These are phyloP conservation scores for Sphyrna mokarran DNA, from an alignment of 2,113 vertebrate genomes.

Conservation along the genomic window DNA sequence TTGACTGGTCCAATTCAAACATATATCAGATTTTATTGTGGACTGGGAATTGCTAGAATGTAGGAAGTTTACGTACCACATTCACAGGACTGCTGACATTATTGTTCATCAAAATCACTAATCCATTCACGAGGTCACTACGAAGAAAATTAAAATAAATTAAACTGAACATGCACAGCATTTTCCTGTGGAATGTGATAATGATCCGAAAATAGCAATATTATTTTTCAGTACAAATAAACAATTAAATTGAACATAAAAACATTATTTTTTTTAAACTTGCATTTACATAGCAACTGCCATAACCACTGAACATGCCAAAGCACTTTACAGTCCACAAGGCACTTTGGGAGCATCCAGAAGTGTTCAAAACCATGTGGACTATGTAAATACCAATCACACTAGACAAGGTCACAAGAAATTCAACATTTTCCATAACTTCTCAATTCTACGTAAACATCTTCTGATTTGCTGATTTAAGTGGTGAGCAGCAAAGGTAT, in stretches of 20 bases:
- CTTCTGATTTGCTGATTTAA: neutral
- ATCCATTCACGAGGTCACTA: slow-evolving; percentile 92
- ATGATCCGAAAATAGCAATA: neutral
- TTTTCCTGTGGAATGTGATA: neutral
- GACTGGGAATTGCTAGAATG: neutral
- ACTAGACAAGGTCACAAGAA: neutral
- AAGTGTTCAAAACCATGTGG: neutral
- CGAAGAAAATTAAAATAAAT: slow-evolving; percentile 43
- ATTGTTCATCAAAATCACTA: slow-evolving; percentile 95
- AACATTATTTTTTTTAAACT: neutral
- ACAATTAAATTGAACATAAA: neutral
- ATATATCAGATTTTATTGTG: neutral
- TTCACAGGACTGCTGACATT: slow-evolving; percentile 98
- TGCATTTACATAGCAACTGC: neutral
- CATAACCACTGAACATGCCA: neutral
- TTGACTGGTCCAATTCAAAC: neutral
- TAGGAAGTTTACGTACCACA: slow-evolving; percentile 68
- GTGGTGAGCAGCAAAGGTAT: neutral
- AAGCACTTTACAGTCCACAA: neutral
- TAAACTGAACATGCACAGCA: neutral
- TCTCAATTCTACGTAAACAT: neutral
- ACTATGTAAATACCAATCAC: neutral
- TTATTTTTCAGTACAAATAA: neutral
- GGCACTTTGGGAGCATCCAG: neutral
- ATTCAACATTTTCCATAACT: neutral